phyloP scores from a whole-genome alignment of 2,797 vertebrate genomes.

The Galaxias olidus region DNA sequence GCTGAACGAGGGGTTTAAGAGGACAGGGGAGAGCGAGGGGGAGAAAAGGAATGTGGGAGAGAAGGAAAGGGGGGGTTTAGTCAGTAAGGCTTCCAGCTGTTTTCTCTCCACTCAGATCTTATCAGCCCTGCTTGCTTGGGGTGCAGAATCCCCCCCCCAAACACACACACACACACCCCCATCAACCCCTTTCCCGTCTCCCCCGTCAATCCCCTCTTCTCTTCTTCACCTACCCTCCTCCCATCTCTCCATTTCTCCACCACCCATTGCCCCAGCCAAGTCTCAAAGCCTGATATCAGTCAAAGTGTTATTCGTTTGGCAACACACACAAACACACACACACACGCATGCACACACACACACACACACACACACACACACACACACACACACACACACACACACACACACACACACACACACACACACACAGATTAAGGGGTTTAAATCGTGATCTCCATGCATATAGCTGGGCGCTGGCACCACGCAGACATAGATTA shows the following conservation, averaged over 20 bases:
- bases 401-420: not conserved
- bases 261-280: not conserved
- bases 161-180: too few species aligned
- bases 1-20: not conserved
- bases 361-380: constrained; percentile 2
- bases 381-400: not conserved
- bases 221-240: constrained; percentile 8
- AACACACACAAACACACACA: constrained; percentile 5
- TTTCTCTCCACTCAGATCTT: constrained; percentile 66
- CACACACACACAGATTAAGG: too few species aligned
- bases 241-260: constrained; percentile 7
- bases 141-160: constrained; percentile 34
- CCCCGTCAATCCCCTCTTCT: not conserved
- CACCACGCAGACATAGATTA: constrained; percentile 10
- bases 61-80: constrained; percentile 52
- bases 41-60: constrained; percentile 59
- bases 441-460: too few species aligned
- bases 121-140: constrained; percentile 62
- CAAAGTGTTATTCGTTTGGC: not conserved
- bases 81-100: constrained; percentile 66
- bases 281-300: not conserved
- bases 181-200: constrained; percentile 7
- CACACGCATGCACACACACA: not conserved
- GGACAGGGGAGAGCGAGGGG: constrained; percentile 14
- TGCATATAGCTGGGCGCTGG: too few species aligned